Conservation (phyloP, 53 echinoderm and acorn worm genomes). For the Mesocentrotus franciscanus region DNA sequence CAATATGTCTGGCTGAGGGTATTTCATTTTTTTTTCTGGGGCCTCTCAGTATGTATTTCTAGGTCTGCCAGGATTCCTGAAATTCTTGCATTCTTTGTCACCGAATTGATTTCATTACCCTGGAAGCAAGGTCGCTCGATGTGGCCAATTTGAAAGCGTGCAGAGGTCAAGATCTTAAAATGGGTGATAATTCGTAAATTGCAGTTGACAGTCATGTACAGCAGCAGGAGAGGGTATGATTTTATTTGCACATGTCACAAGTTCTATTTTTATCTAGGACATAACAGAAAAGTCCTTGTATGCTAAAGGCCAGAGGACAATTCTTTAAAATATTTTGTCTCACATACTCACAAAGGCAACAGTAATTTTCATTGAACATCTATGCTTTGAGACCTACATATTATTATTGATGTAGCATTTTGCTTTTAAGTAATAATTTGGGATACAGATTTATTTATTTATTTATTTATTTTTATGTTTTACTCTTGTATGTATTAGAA, state of each 20-base stretch:
- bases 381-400: not conserved
- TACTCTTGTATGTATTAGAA: too few relatives aligned
- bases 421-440: too few relatives aligned
- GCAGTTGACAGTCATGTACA: conserved; percentile 16
- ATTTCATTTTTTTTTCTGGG: conserved; percentile 9
- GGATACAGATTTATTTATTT: too few relatives aligned
- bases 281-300: not conserved
- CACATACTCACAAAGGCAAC: not conserved
- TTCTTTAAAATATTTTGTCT: not conserved
- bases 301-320: not conserved
- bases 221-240: not conserved
- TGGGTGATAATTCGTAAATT: conserved; percentile 38
- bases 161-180: conserved; percentile 51
- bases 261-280: not conserved
- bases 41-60: conserved; percentile 28
- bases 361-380: not conserved
- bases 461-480: too few relatives aligned
- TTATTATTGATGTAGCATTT: not conserved
- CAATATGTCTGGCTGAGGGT: not conserved
- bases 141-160: conserved; percentile 45
- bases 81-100: conserved; percentile 54
- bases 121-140: conserved; percentile 1
- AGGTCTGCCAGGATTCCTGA: conserved; percentile 28
- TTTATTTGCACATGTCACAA: conserved; percentile 9
- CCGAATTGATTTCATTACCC: conserved; percentile 21